Evolutionary conservation across 2,888 invertebrate genomes (phyloP).

Genomic region (Andricus curvator): DNA sequence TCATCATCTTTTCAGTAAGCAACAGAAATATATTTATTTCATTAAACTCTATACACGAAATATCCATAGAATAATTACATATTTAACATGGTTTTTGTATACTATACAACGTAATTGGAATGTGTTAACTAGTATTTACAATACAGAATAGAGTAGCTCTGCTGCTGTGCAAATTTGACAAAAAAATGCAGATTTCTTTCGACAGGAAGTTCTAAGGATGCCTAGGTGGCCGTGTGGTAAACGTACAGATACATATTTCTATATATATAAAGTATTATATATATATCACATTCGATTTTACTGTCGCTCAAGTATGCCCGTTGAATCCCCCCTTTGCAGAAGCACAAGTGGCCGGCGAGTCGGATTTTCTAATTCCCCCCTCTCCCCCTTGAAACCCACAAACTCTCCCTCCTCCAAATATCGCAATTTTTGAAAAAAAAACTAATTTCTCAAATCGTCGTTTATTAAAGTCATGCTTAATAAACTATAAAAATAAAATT

Average conservation of each 20-base stretch:
- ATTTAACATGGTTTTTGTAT: constrained; percentile 75
- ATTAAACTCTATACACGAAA: constrained; percentile 78
- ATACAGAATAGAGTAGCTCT: constrained; percentile 72
- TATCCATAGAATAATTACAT: constrained; percentile 76
- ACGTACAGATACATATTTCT: constrained; percentile 51
- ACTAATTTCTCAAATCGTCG: not conserved
- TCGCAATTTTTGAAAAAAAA: not conserved
- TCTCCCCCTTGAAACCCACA: constrained; percentile 12
- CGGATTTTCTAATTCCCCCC: not conserved
- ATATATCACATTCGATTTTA: constrained; percentile 66
- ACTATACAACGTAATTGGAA: constrained; percentile 78
- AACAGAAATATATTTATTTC: constrained; percentile 78
- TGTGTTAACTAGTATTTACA: constrained; percentile 79
- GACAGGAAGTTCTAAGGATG: constrained; percentile 72
- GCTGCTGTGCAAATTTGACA: constrained; percentile 76
- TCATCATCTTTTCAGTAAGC: constrained; percentile 69
- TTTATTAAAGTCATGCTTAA: constrained; percentile 41
- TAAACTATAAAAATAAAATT: not conserved
- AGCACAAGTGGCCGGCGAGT: constrained; percentile 70
- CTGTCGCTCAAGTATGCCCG: constrained; percentile 74
- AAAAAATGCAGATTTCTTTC: constrained; percentile 73
- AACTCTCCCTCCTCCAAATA: constrained; percentile 21
- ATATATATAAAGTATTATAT: constrained; percentile 47
- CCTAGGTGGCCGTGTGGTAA: constrained; percentile 66
- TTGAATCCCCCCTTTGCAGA: constrained; percentile 75